Evolutionary conservation across 1,140 invertebrate species (phyloP).

Genomic region (Octopus bimaculoides): DNA sequence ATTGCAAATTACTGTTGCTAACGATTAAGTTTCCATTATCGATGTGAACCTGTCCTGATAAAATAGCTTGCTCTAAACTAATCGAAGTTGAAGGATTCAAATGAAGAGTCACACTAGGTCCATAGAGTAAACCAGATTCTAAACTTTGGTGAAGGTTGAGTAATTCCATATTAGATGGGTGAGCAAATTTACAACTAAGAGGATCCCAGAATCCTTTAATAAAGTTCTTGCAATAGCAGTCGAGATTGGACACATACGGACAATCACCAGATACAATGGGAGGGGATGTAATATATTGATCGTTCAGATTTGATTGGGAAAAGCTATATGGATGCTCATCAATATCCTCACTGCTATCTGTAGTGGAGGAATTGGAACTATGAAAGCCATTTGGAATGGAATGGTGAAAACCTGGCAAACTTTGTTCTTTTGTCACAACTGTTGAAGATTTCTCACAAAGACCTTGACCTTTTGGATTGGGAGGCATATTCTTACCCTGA

Average conservation of each 20-base stretch:
- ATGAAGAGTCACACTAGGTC: slow-evolving; percentile 69
- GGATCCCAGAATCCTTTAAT: slow-evolving; percentile 46
- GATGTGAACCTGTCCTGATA: slow-evolving; percentile 64
- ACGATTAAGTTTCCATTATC: slow-evolving; percentile 71
- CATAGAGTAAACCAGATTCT: slow-evolving; percentile 68
- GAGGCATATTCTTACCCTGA: background rate
- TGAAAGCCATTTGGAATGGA: slow-evolving; percentile 10
- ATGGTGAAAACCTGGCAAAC: background rate
- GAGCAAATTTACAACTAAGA: slow-evolving; percentile 46
- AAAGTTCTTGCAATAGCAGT: slow-evolving; percentile 28
- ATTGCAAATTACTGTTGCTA: slow-evolving; percentile 63
- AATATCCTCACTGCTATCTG: background rate
- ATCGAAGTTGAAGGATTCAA: slow-evolving; percentile 63
- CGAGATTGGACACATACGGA: background rate
- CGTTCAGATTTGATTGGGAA: background rate
- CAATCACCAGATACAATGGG: background rate
- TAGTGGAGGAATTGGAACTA: background rate
- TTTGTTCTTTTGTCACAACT: background rate
- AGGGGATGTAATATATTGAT: background rate
- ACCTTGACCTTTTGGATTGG: background rate
- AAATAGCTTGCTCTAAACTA: slow-evolving; percentile 36
- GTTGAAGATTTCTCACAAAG: background rate
- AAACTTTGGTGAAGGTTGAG: slow-evolving; percentile 75
- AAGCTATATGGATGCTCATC: background rate
- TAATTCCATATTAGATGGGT: slow-evolving; percentile 76